Conservation (phyloP, 1,140 invertebrate genomes). For the Nylanderia fulva region DNA sequence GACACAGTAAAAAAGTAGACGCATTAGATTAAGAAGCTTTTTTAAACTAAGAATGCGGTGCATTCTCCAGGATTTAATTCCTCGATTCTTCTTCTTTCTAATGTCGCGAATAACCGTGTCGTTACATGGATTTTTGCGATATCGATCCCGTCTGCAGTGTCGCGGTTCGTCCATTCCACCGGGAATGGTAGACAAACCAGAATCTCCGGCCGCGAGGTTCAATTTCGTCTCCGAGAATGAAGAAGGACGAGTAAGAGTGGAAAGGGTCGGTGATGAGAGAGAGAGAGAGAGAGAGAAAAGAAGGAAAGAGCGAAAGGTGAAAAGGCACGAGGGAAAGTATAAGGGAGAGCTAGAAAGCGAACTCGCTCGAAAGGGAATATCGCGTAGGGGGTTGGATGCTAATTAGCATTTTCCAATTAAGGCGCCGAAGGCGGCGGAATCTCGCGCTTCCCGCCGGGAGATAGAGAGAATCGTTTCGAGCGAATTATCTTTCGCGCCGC, state of each 20-base stretch:
- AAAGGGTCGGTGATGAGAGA: conserved; percentile 21
- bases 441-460: conserved; percentile 61
- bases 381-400: conserved; percentile 72
- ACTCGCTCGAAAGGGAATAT: conserved; percentile 72
- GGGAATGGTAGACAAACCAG: conserved; percentile 50
- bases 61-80: conserved; percentile 28
- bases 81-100: not conserved
- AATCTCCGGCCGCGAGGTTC: conserved; percentile 69
- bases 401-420: conserved; percentile 78
- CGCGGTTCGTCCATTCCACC: not conserved
- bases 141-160: conserved; percentile 56
- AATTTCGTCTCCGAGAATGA: conserved; percentile 69
- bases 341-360: conserved; percentile 48
- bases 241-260: conserved; percentile 19
- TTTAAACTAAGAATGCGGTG: conserved; percentile 22
- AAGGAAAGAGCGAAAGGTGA: not conserved
- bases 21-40: conserved; percentile 30
- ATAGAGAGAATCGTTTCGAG: conserved; percentile 72
- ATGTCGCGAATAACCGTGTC: not conserved
- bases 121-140: conserved; percentile 41
- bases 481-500: conserved; percentile 74
- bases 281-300: not conserved
- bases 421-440: conserved; percentile 67
- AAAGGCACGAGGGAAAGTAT: not conserved
- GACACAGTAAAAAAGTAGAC: not conserved